Conservation (phyloP, 2,888 invertebrate genomes). For the Hartigia nigra region DNA sequence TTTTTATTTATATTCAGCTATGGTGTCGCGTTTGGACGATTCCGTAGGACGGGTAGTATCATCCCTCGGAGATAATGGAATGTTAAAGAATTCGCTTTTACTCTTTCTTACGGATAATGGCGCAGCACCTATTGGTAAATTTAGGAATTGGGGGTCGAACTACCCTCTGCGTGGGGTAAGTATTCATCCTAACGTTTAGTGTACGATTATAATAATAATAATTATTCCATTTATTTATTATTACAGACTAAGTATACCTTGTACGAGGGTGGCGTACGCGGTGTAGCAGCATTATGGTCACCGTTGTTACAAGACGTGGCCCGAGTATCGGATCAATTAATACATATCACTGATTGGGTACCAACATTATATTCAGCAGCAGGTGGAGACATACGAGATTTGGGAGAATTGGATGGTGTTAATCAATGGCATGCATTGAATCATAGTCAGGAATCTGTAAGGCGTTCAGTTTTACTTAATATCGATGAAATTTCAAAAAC, state of each 20-base stretch:
- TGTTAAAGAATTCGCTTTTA: constrained; percentile 73
- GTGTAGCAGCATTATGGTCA: constrained; percentile 76
- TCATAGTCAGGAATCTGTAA: constrained; percentile 54
- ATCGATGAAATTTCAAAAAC: constrained; percentile 65
- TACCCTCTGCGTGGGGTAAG: constrained; percentile 73
- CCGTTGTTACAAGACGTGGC: constrained; percentile 69
- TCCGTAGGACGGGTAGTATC: constrained; percentile 72
- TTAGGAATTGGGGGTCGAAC: constrained; percentile 71
- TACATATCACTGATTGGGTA: constrained; percentile 79
- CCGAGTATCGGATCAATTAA: constrained; percentile 71
- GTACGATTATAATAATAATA: neutral
- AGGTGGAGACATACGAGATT: constrained; percentile 64
- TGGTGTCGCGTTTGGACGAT: constrained; percentile 74
- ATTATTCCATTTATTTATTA: constrained; percentile 10
- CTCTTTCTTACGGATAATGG: constrained; percentile 76
- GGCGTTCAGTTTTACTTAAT: constrained; percentile 68
- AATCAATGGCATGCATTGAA: constrained; percentile 68
- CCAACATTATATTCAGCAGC: constrained; percentile 76
- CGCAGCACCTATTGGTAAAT: constrained; percentile 69
- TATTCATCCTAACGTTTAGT: constrained; percentile 10
- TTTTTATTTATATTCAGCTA: constrained; percentile 62
- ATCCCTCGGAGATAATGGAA: constrained; percentile 67
- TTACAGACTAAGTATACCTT: constrained; percentile 74
- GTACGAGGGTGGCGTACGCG: constrained; percentile 79
- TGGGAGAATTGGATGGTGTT: constrained; percentile 66